A percentile compares a stretch with the other conserved stretches of the same genome.
These are phyloP conservation scores for Pollicipes pollicipes DNA, from an alignment of 1,140 invertebrate species.

Conservation along the genomic window DNA sequence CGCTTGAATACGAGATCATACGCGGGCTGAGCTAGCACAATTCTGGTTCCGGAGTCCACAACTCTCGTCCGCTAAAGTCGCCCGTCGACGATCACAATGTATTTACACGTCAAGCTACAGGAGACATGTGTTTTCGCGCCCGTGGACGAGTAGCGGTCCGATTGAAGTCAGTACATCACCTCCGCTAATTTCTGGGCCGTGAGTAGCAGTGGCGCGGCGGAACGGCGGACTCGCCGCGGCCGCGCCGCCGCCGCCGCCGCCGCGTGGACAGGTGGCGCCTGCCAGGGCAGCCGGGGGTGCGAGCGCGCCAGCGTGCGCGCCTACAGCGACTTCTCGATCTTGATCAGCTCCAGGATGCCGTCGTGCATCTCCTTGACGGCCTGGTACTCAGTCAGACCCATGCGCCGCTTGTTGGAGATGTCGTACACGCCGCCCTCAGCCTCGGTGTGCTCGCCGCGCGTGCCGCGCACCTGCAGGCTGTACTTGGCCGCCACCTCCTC, in stretches of 20 bases:
- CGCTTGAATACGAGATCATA: no score
- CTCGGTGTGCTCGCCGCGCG: conserved; percentile 33
- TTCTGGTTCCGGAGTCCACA: no score
- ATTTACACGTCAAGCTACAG: neutral
- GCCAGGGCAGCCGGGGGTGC: neutral
- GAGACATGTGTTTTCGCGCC: neutral
- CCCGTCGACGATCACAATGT: neutral
- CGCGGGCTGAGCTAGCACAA: no score
- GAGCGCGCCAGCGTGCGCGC: neutral
- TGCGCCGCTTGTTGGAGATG: conserved; percentile 63
- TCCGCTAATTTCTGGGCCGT: neutral
- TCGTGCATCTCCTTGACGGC: conserved; percentile 71
- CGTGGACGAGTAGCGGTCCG: neutral
- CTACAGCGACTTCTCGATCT: conserved; percentile 30
- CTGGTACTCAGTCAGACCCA: conserved; percentile 59
- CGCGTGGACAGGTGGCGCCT: neutral
- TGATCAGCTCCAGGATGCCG: conserved; percentile 51
- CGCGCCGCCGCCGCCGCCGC: no score
- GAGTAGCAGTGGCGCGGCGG: no score
- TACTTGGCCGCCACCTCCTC: conserved; percentile 61
- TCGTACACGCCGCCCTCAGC: conserved; percentile 33
- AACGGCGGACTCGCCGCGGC: no score
- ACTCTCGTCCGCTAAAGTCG: no score
- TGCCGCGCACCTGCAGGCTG: conserved; percentile 43
- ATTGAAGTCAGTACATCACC: neutral